Percentiles rank a stretch among this genome's conserved stretches.
Conservation (phyloP, 30 jellyfish, hydroid and myxozoan species). For the Phacellophora camtschatica region DNA sequence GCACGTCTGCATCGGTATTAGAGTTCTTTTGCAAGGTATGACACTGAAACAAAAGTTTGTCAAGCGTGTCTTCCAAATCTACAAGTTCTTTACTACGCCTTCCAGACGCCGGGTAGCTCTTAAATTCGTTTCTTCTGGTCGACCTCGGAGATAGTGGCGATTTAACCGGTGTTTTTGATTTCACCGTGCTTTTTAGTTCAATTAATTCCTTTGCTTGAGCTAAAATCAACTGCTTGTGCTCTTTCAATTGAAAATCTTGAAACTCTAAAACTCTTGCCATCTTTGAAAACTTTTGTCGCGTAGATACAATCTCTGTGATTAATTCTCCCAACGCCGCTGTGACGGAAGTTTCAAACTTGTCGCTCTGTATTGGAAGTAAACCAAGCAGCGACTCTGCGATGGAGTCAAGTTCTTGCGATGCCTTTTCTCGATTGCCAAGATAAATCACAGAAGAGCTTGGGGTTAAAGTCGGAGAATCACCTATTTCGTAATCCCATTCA, state of each 20-base stretch:
- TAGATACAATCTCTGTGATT: slow-evolving; percentile 80
- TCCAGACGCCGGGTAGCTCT: slow-evolving; percentile 53
- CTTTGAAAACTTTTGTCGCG: slow-evolving; percentile 80
- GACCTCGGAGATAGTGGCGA: slow-evolving; percentile 28
- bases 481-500: slow-evolving; percentile 69
- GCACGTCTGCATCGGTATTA: slow-evolving; percentile 31
- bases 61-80: slow-evolving; percentile 85
- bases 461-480: slow-evolving; percentile 72
- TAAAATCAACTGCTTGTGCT: slow-evolving; percentile 65
- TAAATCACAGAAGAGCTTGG: slow-evolving; percentile 67
- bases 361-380: slow-evolving; percentile 76
- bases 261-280: slow-evolving; percentile 58
- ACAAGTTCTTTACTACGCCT: slow-evolving; percentile 84
- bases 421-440: slow-evolving; percentile 19
- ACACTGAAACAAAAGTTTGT: slow-evolving; percentile 78
- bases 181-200: neutral
- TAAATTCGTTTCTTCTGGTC: slow-evolving; percentile 46
- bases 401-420: slow-evolving; percentile 64
- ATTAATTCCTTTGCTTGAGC: slow-evolving; percentile 56
- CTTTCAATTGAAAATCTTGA: slow-evolving; percentile 73
- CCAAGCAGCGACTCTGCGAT: slow-evolving; percentile 78
- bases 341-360: slow-evolving; percentile 47
- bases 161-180: neutral
- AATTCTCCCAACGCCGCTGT: slow-evolving; percentile 86
- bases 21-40: slow-evolving; percentile 73